Evolutionary conservation across 2,888 invertebrate genomes (phyloP).

Genomic region (Herminia tarsipennalis): DNA sequence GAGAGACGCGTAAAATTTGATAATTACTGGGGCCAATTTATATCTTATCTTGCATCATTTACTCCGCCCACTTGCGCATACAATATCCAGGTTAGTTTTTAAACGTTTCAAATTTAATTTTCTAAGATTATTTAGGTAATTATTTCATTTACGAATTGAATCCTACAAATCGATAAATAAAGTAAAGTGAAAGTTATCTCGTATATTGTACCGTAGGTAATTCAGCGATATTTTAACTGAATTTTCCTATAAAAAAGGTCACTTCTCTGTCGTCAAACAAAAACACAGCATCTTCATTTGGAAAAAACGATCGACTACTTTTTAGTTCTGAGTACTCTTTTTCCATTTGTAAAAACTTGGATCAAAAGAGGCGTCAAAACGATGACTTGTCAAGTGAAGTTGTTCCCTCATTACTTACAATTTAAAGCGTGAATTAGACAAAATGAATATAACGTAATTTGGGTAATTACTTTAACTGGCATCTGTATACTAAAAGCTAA

Average conservation of each 20-base stretch:
- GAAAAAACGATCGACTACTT: conserved; percentile 33
- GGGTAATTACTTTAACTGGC: conserved; percentile 19
- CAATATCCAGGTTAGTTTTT: conserved; percentile 17
- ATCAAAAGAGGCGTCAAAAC: conserved; percentile 33
- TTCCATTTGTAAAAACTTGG: conserved; percentile 22
- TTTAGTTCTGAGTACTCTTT: conserved; percentile 22
- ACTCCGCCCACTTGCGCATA: conserved; percentile 61
- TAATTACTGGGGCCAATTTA: conserved; percentile 75
- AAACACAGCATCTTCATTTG: conserved; percentile 31
- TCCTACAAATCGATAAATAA: too few species aligned
- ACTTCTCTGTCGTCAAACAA: conserved; percentile 26
- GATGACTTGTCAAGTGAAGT: conserved; percentile 32
- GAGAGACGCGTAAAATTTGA: conserved; percentile 76
- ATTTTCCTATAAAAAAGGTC: conserved; percentile 23
- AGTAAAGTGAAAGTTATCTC: conserved; percentile 34
- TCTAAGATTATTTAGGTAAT: conserved; percentile 7
- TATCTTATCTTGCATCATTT: conserved; percentile 75
- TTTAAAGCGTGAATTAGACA: conserved; percentile 35
- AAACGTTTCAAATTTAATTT: conserved; percentile 6
- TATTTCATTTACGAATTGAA: conserved; percentile 3
- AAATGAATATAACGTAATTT: conserved; percentile 36
- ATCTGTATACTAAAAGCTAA: conserved; percentile 14
- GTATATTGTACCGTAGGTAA: conserved; percentile 35
- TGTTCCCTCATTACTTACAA: conserved; percentile 29
- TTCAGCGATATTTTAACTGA: conserved; percentile 16